Conservation (phyloP, 2,797 vertebrate species). For the Mallotus villosus region DNA sequence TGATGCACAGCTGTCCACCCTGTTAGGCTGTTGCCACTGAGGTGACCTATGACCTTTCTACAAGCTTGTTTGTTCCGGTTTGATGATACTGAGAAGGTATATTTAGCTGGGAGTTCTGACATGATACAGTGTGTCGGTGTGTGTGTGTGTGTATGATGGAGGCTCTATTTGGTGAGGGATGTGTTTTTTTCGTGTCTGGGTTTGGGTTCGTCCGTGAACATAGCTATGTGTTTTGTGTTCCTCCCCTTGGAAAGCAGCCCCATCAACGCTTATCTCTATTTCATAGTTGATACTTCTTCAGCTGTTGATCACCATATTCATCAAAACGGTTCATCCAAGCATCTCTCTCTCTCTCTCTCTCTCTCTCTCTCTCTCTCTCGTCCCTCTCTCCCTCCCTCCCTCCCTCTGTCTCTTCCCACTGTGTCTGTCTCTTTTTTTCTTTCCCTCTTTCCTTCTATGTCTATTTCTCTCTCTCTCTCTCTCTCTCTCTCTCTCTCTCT, state of each 20-base stretch:
- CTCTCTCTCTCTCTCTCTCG: not conserved
- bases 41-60: conserved; percentile 45
- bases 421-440: not conserved
- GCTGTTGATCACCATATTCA: conserved; percentile 31
- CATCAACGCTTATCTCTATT: conserved; percentile 21
- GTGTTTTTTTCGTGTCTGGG: not conserved
- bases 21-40: conserved; percentile 20
- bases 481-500: conserved; percentile 16
- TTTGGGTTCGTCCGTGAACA: not conserved
- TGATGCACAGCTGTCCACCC: not conserved
- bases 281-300: conserved; percentile 19
- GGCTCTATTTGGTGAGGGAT: not conserved
- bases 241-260: not conserved
- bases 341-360: conserved; percentile 15
- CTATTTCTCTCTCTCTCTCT: conserved; percentile 24
- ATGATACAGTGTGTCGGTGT: not conserved
- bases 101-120: not conserved
- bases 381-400: not conserved
- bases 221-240: not conserved
- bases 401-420: not conserved
- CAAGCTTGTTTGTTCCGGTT: conserved; percentile 16
- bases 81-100: conserved; percentile 19
- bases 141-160: conserved; percentile 1
- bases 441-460: conserved; percentile 28
- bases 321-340: conserved; percentile 34